These are phyloP conservation scores for Thermophis baileyi DNA, from an alignment of 2,113 vertebrate species.

Conservation along the genomic window DNA sequence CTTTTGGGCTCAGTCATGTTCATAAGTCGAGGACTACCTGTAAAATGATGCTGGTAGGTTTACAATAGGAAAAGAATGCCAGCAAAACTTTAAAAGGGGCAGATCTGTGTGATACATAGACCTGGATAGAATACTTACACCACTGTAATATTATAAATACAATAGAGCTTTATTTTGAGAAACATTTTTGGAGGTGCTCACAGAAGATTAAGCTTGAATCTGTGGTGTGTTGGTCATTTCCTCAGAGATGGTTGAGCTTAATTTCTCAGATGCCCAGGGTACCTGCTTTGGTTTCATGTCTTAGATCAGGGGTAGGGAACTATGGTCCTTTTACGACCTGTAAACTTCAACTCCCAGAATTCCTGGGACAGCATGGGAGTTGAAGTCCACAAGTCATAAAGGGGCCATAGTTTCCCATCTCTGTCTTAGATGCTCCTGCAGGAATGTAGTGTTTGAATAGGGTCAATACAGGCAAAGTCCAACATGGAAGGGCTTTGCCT, in stretches of 20 bases:
- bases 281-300: background rate
- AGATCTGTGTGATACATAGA: background rate
- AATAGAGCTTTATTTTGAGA: background rate
- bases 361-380: no score
- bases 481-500: background rate
- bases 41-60: background rate
- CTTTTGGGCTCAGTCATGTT: background rate
- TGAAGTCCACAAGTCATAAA: no score
- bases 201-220: background rate
- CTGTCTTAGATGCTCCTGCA: background rate
- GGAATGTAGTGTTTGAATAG: background rate
- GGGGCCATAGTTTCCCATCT: no score
- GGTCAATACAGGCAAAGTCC: background rate
- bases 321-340: no score
- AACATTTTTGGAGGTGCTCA: slow-evolving; percentile 21
- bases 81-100: background rate
- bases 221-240: background rate
- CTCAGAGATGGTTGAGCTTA: background rate
- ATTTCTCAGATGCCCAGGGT: background rate
- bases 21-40: background rate
- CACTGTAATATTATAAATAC: background rate
- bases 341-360: no score
- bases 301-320: no score
- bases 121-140: background rate
- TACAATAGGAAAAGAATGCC: background rate